Conservation (phyloP, 2,888 invertebrate species). For the Coronaproctus castanopsis region DNA sequence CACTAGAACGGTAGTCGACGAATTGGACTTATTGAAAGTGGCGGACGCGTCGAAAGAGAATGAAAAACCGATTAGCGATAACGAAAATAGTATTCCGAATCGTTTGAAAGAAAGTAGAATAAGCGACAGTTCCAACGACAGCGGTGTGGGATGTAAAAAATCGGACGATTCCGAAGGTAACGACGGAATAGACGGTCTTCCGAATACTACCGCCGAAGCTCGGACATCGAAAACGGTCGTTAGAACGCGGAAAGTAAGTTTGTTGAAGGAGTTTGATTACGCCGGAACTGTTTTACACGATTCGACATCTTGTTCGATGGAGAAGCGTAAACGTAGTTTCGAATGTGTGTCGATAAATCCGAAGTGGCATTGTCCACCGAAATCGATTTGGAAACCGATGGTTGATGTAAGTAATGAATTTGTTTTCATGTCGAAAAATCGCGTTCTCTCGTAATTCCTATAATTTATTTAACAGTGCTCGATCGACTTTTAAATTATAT, state of each 20-base stretch:
- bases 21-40: too few species aligned
- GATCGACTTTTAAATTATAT: too few species aligned
- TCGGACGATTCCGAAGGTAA: neutral
- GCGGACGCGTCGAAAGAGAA: too few species aligned
- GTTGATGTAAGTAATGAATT: constrained; percentile 44
- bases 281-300: neutral
- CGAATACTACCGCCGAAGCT: neutral
- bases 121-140: constrained; percentile 11
- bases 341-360: constrained; percentile 10
- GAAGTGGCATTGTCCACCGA: constrained; percentile 54
- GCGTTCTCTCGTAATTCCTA: too few species aligned
- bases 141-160: neutral
- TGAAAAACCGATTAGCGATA: neutral
- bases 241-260: neutral
- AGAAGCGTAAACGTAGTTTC: constrained; percentile 11
- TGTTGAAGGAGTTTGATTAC: neutral
- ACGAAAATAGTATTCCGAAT: neutral
- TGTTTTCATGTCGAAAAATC: too few species aligned
- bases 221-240: neutral
- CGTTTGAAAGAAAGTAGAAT: constrained; percentile 5
- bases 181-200: neutral
- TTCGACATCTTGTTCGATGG: too few species aligned
- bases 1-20: neutral
- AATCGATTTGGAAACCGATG: constrained; percentile 59
- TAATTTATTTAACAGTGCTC: too few species aligned